Evolutionary conservation across 2,888 invertebrate species (phyloP).

Genomic region (Julus scanicus): DNA sequence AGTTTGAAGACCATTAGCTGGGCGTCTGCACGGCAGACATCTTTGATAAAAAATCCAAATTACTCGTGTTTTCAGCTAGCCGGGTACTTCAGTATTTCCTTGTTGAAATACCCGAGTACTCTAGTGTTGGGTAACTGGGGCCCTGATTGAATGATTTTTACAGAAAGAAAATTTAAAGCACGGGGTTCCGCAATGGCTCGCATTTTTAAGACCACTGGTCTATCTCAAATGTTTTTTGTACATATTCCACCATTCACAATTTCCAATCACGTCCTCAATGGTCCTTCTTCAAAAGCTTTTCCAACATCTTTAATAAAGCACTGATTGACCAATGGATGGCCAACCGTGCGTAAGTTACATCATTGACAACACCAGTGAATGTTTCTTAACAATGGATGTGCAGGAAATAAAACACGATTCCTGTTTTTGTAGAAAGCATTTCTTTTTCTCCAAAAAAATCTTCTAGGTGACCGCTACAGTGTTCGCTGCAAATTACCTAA

Average conservation of each 20-base stretch:
- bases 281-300: not conserved
- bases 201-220: no score
- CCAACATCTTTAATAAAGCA: not conserved
- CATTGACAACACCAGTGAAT: not conserved
- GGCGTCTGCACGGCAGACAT: no score
- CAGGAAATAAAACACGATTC: not conserved
- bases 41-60: no score
- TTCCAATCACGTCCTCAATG: not conserved
- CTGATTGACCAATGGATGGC: slow-evolving; percentile 24
- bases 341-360: not conserved
- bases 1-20: no score
- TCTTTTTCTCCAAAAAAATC: not conserved
- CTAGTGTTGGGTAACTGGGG: no score
- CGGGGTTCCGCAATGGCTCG: no score
- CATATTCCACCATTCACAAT: not conserved
- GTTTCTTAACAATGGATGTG: not conserved
- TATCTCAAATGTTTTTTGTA: no score
- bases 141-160: no score
- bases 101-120: no score
- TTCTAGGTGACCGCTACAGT: not conserved
- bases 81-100: no score
- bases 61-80: no score
- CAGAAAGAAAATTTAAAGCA: no score
- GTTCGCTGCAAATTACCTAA: not conserved
- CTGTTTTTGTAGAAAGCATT: not conserved